Evolutionary conservation across 2,113 vertebrate genomes (phyloP), one percentile per base, ranked within the genome.

Genomic region (Eudyptes chrysolophus): DNA sequence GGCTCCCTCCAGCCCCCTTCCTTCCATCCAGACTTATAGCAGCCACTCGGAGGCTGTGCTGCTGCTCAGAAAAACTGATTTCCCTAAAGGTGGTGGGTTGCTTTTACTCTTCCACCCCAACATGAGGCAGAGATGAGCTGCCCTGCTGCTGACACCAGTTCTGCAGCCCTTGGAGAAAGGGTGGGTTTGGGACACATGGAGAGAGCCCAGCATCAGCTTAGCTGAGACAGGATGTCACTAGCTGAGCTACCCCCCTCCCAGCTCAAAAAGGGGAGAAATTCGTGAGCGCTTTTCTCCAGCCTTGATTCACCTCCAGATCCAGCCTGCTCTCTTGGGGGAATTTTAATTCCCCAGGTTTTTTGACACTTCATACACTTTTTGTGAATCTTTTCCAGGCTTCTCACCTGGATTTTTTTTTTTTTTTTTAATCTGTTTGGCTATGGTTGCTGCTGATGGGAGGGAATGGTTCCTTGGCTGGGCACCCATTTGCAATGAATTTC

Each of bases 381-480:
- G 84, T 96, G 87, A 96, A 94, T 95, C 36, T 76, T 95, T 76
- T 97, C 66, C 84, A 93, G 87, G 84, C 30, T 72, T 91, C 74
- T 92, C 65, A 94, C 55, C 64, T 87, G 84, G 42, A 78, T 32
- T 49, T 72, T 79, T 55, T 26, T 60, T 44, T 71, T 44, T 40
- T 49, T 61, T 58, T 65, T 62, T 49, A 1, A n/a, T n/a, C n/a
- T n/a, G n/a, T n/a, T n/a, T 16, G 34, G 44, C 84, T 82, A 19
- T 40, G 42, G 49, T 61, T 92, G 52, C 89, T 84, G 70, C n/a
- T 93, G 65, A 60, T 72, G 89, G 57, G 87, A 96, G 93, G 84
- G 84, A 57, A 93, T 91, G 44, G 48, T 87, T 87, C 84, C 36
- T 95, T 95, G 93, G 81, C 89, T 93, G 92, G 93, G 97, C 66